A percentile compares a stretch with the other conserved stretches of the same genome.
phyloP scores from a whole-genome alignment of 2,888 invertebrate genomes.

The Mythimna impura region DNA sequence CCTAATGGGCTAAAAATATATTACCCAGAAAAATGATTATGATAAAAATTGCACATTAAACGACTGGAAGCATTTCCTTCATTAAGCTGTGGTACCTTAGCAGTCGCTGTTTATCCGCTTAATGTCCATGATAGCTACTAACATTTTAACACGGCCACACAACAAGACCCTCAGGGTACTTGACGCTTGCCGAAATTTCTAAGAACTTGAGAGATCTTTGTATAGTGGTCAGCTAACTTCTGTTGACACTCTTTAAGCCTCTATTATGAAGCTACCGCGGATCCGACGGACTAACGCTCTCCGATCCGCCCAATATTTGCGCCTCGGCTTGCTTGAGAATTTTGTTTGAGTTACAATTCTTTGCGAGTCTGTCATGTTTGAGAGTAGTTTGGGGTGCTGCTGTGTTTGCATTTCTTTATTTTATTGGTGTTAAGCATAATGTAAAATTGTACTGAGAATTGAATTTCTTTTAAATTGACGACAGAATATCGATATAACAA shows the following conservation, averaged over 20 bases:
- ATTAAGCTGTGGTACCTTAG: slow-evolving; percentile 69
- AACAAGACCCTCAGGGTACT: slow-evolving; percentile 50
- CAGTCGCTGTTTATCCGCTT: slow-evolving; percentile 74
- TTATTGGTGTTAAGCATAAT: background rate
- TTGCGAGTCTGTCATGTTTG: slow-evolving; percentile 38
- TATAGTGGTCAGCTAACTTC: slow-evolving; percentile 64
- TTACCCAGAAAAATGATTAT: slow-evolving; percentile 43
- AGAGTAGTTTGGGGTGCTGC: slow-evolving; percentile 4
- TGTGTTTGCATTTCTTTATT: slow-evolving; percentile 1
- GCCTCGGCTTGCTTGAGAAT: slow-evolving; percentile 40
- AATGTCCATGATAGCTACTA: slow-evolving; percentile 73
- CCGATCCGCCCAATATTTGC: slow-evolving; percentile 64
- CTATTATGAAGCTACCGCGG: slow-evolving; percentile 69
- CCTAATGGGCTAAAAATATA: slow-evolving; percentile 19
- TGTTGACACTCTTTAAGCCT: slow-evolving; percentile 76
- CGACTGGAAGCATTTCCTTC: slow-evolving; percentile 70
- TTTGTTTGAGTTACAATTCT: slow-evolving; percentile 54
- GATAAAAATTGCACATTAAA: slow-evolving; percentile 58
- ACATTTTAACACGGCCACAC: slow-evolving; percentile 71
- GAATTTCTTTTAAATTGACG: background rate
- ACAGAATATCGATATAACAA: too few relatives aligned
- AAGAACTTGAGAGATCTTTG: slow-evolving; percentile 47
- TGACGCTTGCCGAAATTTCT: background rate
- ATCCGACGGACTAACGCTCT: slow-evolving; percentile 57
- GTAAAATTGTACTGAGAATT: background rate